Evolutionary conservation across 2,113 vertebrate genomes (phyloP).

Genomic region (Pogonocichla stellata): DNA sequence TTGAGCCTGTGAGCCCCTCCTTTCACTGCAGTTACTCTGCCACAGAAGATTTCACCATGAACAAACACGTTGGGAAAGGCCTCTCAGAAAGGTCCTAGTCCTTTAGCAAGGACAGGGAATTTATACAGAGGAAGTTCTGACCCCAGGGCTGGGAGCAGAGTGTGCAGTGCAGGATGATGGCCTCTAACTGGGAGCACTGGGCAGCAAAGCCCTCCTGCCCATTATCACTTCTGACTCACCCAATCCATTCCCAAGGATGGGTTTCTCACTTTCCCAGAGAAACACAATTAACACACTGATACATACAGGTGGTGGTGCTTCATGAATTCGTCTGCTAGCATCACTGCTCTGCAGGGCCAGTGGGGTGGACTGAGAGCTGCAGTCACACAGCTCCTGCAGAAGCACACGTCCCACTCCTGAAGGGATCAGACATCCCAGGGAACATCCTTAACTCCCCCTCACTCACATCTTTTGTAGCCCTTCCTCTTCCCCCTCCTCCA

Average conservation of each 20-base stretch:
- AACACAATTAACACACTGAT: neutral
- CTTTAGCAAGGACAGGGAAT: neutral
- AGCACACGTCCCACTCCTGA: neutral
- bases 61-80: neutral
- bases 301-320: accelerated
- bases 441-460: neutral
- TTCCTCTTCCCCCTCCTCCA: neutral
- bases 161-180: neutral
- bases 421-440: neutral
- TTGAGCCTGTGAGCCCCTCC: neutral
- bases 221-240: neutral
- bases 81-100: neutral
- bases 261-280: neutral
- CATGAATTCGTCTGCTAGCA: neutral
- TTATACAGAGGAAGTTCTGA: neutral
- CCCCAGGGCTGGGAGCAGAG: neutral
- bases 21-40: neutral
- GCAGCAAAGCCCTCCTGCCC: neutral
- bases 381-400: neutral
- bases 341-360: neutral
- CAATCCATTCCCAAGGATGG: neutral
- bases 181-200: neutral
- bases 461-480: neutral
- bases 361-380: neutral
- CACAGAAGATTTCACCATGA: neutral